A percentile compares a stretch with the other conserved stretches of the same genome.
Conservation (phyloP, 2,888 invertebrate species). For the Ophonus ardosiacus region DNA sequence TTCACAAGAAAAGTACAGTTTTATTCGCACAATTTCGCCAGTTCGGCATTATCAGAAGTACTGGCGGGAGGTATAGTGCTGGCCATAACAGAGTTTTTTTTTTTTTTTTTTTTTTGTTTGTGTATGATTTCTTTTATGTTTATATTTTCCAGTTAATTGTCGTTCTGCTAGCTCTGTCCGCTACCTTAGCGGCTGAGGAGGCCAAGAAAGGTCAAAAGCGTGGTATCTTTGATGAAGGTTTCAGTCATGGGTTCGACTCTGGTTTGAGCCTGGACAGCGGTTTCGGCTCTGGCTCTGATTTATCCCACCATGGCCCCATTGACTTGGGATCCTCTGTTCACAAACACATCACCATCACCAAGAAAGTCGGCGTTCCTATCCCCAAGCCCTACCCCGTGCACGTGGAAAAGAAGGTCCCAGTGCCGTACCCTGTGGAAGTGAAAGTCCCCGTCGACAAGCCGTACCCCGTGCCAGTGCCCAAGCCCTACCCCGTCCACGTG, state of each 20-base stretch:
- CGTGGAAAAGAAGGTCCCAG: conserved; percentile 60
- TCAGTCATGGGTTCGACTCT: conserved; percentile 1
- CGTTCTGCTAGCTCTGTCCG: conserved; percentile 74
- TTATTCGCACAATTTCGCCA: too few species aligned
- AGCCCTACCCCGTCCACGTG: conserved; percentile 53
- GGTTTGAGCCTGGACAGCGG: conserved; percentile 19
- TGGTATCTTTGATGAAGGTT: conserved; percentile 75
- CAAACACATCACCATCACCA: conserved; percentile 61
- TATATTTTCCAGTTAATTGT: conserved; percentile 73
- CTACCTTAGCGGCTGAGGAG: conserved; percentile 72
- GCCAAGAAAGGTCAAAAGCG: conserved; percentile 75
- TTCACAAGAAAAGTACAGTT: too few species aligned
- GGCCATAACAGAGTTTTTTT: too few species aligned
- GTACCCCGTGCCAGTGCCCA: conserved; percentile 59
- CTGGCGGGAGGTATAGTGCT: too few species aligned
- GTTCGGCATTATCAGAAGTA: too few species aligned
- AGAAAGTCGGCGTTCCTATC: conserved; percentile 55
- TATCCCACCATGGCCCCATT: conserved; percentile 54
- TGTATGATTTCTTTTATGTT: not conserved
- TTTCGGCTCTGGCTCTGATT: conserved; percentile 27
- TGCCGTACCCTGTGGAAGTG: conserved; percentile 49
- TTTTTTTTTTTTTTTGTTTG: too few species aligned
- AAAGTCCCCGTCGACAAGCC: conserved; percentile 57
- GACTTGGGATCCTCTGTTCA: conserved; percentile 48
- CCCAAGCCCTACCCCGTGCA: conserved; percentile 58